Evolutionary conservation across 1,140 invertebrate species (phyloP).

Genomic region (Acromyrmex heyeri): DNA sequence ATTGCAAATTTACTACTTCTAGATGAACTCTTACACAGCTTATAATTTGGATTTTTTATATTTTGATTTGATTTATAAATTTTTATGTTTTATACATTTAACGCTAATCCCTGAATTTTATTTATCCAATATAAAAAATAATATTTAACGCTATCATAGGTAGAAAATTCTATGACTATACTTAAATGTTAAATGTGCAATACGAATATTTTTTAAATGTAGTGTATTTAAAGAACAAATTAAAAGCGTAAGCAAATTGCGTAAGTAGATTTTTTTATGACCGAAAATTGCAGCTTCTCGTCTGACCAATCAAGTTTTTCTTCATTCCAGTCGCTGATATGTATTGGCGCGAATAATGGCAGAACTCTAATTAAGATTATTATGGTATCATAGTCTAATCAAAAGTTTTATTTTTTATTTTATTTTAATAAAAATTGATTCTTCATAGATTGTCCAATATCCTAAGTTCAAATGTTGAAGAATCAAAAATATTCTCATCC

Average conservation of each 20-base stretch:
- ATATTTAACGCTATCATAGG: background rate
- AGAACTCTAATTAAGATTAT: constrained; percentile 11
- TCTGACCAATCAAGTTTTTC: background rate
- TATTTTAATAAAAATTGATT: constrained; percentile 16
- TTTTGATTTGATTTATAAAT: background rate
- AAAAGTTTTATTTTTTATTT: constrained; percentile 26
- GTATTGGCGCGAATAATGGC: background rate
- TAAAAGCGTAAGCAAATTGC: background rate
- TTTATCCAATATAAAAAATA: background rate
- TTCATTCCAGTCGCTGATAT: constrained; percentile 4
- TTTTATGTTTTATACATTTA: background rate
- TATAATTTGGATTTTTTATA: too few relatives aligned
- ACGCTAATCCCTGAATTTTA: background rate
- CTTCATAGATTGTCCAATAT: constrained; percentile 3
- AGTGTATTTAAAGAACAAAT: background rate
- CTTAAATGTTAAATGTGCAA: constrained; percentile 20
- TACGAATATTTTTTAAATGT: background rate
- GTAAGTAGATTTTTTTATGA: background rate
- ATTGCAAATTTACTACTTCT: background rate
- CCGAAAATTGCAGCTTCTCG: background rate
- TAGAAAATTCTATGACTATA: background rate
- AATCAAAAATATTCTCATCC: background rate
- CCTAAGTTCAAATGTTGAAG: constrained; percentile 1
- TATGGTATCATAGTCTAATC: background rate
- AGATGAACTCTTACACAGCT: background rate